Evolutionary conservation across 37 sponge, comb jelly and placozoan species (phyloP), one percentile per base, ranked within the genome.

Genomic region (Haliclona indistincta): DNA sequence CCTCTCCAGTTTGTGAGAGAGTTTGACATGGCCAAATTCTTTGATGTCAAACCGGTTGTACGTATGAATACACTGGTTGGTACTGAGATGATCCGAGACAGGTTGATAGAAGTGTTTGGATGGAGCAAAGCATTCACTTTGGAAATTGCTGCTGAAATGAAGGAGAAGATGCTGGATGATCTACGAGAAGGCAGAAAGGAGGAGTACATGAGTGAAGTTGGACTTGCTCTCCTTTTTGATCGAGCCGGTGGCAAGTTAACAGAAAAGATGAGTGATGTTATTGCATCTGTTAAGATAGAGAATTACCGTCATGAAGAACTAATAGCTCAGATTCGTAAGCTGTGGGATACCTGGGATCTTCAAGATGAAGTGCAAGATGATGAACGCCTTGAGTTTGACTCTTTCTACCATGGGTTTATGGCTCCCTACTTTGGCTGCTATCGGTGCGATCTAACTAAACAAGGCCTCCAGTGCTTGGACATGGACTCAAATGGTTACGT

Each of bases 351-450:
- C 3, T 93, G 89, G 89, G 91, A 94, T 75, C 8, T 28, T 0
- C 38, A 42, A 11, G 92, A 91, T 2, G 79, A 73, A 44, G 68
- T 17, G 7, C 26, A 58, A 20, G 25, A n/a, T 26, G 91, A 94
- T 67, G 74, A 78, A 36, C 62, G 79, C 42, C 43, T 94, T 23
- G 54, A 79, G 34, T 94, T 88, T 64, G 84, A 89, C 63, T 68
- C 74, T 47, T 94, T 94, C 86, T 94, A 94, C 75, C 55, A 81
- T 42, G 89, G 86, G 10, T 93, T 93, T 80, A 88, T 93, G 94
- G 80, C 82, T 35, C 87, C 93, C 19, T 92, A 92, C 82, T 84
- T 92, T 76, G 93, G 93, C 43, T 92, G 93, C 84, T 94, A 85
- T 77, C 65, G 84, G 15, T 94, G 94, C 32, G 56, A 2, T 43